These are phyloP conservation scores for Crossaster papposus DNA, from an alignment of 53 echinoderm and acorn worm genomes.

Conservation along the genomic window DNA sequence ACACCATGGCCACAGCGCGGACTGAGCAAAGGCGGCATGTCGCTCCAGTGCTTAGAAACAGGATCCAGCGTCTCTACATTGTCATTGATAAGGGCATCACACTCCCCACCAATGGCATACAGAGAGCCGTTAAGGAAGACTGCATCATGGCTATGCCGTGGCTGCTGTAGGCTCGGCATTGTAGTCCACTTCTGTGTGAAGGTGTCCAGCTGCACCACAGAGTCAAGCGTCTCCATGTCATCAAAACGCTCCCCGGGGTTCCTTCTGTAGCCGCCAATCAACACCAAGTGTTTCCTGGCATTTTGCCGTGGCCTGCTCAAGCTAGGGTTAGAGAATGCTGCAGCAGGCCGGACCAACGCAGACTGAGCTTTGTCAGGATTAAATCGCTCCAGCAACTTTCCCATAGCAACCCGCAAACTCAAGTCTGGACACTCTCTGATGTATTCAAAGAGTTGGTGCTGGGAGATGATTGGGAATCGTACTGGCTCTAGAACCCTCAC, in stretches of 20 bases:
- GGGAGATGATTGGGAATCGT: slow-evolving; percentile 79
- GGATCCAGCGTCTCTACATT: slow-evolving; percentile 84
- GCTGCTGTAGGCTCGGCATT: slow-evolving; percentile 75
- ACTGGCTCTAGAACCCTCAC: slow-evolving; percentile 79
- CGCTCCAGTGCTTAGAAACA: slow-evolving; percentile 74
- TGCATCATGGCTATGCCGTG: slow-evolving; percentile 78
- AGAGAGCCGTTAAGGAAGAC: slow-evolving; percentile 76
- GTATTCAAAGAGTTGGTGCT: slow-evolving; percentile 74
- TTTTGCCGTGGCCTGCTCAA: slow-evolving; percentile 70
- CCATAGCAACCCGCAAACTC: slow-evolving; percentile 79
- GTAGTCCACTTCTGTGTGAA: slow-evolving; percentile 80
- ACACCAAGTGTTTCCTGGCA: slow-evolving; percentile 82
- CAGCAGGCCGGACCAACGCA: not conserved
- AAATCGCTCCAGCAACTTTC: slow-evolving; percentile 81
- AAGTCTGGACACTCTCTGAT: slow-evolving; percentile 81
- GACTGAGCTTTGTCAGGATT: slow-evolving; percentile 72
- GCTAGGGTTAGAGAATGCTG: slow-evolving; percentile 5
- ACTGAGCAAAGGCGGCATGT: slow-evolving; percentile 60
- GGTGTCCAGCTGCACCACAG: slow-evolving; percentile 79
- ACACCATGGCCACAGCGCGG: slow-evolving; percentile 86
- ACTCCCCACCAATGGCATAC: slow-evolving; percentile 90
- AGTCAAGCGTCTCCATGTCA: slow-evolving; percentile 72
- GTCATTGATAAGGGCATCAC: slow-evolving; percentile 82
- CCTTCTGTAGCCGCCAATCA: slow-evolving; percentile 89
- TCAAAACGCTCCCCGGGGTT: slow-evolving; percentile 75